Base-by-base conservation (phyloP, 2,797 vertebrate species). In the Clarias platycephalus region DNA sequence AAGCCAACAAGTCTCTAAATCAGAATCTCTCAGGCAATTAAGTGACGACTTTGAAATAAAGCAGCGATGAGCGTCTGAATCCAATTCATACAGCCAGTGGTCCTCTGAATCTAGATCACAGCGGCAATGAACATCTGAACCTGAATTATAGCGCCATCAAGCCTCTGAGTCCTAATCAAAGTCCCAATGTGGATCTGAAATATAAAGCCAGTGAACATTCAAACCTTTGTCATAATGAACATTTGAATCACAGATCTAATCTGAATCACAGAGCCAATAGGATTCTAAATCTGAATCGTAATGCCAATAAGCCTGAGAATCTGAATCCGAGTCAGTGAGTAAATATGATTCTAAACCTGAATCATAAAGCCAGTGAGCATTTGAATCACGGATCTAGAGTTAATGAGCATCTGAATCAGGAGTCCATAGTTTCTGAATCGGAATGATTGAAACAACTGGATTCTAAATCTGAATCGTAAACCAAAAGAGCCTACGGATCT, bases 231-330 rank as follows among this genome's bases (percentile, higher is more conserved):
- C 44, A 44, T 44, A 10, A 12, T 12, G 10, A 10, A 12, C 44
- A 49, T 49, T 49, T 49, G 44, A 49, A 12, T 49, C 10, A 49
- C 44, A 49, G 44, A 49, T 49, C 44, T 13, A 13, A 49, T 49
- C 44, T 13, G 44, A 49, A 49, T 49, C 44, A 49, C 44, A 49
- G n/a, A n/a, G n/a, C n/a, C n/a, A n/a, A n/a, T n/a, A n/a, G n/a
- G n/a, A n/a, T n/a, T n/a, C 44, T 49, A 49, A 49, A 49, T 49
- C 44, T 49, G 9, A 49, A 49, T 49, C 44, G 0, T 49, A 49
- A 49, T 2, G 0, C 44, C 10, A 49, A 49, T 0, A 0, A 49
- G 2, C 2, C 44, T 49, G 0, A 49, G 44, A 0, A 2, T 49
- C 44, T 49, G 2, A 49, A 49, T 49, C 44, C 9, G 31, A 68